Evolutionary conservation across 37 sponge, comb jelly and placozoan genomes (phyloP).

Genomic region (Halichondria panicea): DNA sequence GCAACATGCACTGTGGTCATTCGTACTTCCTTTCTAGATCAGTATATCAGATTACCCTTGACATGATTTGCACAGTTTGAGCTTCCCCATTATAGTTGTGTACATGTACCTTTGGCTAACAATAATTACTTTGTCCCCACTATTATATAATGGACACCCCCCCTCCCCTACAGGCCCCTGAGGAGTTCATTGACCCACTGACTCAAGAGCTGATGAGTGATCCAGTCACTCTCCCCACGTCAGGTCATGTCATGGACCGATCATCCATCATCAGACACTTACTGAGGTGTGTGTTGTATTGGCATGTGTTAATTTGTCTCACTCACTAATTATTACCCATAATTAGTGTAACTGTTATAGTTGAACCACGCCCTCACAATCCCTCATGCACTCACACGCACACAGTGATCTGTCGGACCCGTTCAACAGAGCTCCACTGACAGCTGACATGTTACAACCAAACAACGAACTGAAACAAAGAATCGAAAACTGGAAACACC

Average conservation of each 20-base stretch:
- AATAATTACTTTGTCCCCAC: too few species aligned
- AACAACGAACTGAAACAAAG: conserved; percentile 60
- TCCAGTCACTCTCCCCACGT: conserved; percentile 89
- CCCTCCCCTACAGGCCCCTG: conserved; percentile 80
- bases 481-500: conserved; percentile 79
- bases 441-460: conserved; percentile 82
- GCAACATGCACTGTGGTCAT: too few species aligned
- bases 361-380: too few species aligned
- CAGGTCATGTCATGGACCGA: conserved; percentile 81
- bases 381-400: too few species aligned
- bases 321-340: not conserved
- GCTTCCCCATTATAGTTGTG: too few species aligned
- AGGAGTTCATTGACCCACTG: conserved; percentile 91
- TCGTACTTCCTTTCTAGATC: too few species aligned
- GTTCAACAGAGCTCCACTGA: conserved; percentile 89
- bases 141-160: too few species aligned
- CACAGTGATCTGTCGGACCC: conserved; percentile 83
- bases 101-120: too few species aligned
- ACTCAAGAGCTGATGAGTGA: conserved; percentile 91
- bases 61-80: too few species aligned
- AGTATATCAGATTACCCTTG: too few species aligned
- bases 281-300: conserved; percentile 59
- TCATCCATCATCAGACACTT: conserved; percentile 84
- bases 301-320: not conserved
- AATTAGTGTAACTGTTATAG: too few species aligned